These are phyloP conservation scores for Ginglymostoma cirratum DNA, from an alignment of 2,113 vertebrate genomes.

Conservation along the genomic window DNA sequence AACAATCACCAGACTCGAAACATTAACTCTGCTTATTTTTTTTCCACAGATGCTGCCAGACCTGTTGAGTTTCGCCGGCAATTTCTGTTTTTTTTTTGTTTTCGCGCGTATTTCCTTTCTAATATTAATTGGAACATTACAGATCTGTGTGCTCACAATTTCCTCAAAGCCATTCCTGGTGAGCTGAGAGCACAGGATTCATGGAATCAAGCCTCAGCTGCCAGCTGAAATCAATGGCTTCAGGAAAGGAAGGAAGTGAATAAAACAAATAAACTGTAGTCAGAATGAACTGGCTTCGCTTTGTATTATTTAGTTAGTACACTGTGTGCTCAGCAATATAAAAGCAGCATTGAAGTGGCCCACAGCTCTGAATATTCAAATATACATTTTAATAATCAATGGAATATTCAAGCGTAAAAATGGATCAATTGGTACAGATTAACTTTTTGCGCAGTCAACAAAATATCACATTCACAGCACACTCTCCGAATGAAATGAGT, in stretches of 20 bases:
- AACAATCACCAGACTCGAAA: too few relatives aligned
- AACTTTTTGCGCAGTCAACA: conserved; percentile 31
- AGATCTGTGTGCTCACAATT: background rate
- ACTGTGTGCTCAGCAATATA: background rate
- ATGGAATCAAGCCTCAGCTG: background rate
- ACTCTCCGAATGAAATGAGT: conserved; percentile 8
- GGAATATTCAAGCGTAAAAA: conserved; percentile 32
- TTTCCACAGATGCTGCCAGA: too few relatives aligned
- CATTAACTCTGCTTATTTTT: too few relatives aligned
- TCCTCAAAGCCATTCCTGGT: too few relatives aligned
- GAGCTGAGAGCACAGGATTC: background rate
- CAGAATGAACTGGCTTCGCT: background rate
- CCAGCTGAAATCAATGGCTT: background rate
- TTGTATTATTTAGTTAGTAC: background rate
- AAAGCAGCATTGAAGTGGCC: conserved; percentile 10
- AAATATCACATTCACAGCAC: conserved; percentile 24
- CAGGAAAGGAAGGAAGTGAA: background rate
- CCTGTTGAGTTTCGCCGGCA: too few relatives aligned
- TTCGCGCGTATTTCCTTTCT: background rate
- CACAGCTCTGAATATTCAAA: conserved; percentile 31
- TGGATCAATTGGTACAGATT: conserved; percentile 33
- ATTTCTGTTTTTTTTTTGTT: too few relatives aligned
- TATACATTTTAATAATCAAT: conserved; percentile 34
- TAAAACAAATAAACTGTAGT: background rate
- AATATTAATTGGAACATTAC: background rate